Evolutionary conservation across 2,113 vertebrate species (phyloP), one percentile per base, ranked within the genome.

Genomic region (Sterrhoptilus dennistouni): DNA sequence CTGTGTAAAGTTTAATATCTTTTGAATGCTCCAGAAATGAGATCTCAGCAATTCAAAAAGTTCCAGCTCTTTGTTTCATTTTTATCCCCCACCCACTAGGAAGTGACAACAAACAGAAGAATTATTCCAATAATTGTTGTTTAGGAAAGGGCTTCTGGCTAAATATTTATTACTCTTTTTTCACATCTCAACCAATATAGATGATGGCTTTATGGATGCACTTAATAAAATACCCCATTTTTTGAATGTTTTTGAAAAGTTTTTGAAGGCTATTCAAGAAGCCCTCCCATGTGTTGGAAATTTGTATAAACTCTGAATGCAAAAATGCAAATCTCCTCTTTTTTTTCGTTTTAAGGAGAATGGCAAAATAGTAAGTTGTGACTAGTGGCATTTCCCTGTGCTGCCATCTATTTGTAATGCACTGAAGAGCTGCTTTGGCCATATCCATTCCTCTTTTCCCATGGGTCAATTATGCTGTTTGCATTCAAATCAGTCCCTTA

Each of bases 401-500:
- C 87, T 90, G 33, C 76, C 60, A 56, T 83, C 64, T 90, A 69
- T 95, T 94, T 96, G 81, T 79, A 79, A 75, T 64, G 79, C 54
- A 22, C 68, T 82, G 87, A 94, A 93, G 91, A 66, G 68, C 95
- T 77, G 75, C 14, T 2, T 14, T 90, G 76, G 66, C 83, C 52
- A 17, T 72, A 92, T 70, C 72, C 68, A 89, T 94, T 95, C 42
- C 65, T 95, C 87, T 92, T 94, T 93, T 68, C 88, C 95, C 93
- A n/a, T 79, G 95, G 91, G 89, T 91, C 94, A 95, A 2, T 96
- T 93, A 91, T 72, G 72, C 89, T 89, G 69, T 93, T 96, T 90
- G 88, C 93, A 96, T 95, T 96, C 95, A 69, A 49, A 91, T 93
- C 91, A 96, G 91, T 86, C 89, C 92, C 36, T 96, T 96, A 96